Base-by-base conservation (phyloP, 2,113 vertebrate species). In the Brevimyrus niger region DNA sequence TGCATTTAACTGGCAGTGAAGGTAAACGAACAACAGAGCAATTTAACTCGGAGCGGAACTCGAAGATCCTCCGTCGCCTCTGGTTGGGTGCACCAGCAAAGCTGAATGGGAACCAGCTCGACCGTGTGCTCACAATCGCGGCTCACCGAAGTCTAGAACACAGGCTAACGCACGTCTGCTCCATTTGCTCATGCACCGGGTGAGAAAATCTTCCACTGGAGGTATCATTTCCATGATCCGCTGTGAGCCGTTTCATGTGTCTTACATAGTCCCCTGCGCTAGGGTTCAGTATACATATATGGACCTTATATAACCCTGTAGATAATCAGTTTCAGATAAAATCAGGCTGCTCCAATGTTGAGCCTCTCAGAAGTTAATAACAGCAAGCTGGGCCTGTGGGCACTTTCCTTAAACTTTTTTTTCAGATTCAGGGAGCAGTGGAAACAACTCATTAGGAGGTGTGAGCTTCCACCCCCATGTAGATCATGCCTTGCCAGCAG, bases 391-490 rank as follows among this genome's bases (percentile, higher is more conserved):
- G 55, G n/a, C 84, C 51, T 87, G 44, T 58, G 65, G 85, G 65
- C 65, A 80, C 11, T 23, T 6, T 27, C 42, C 87, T 88, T 6
- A 83, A 58, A 47, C 38, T 19, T 76, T 86, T 86, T 89, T 51
- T 89, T 55, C 88, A 87, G 85, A 90, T 69, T 61, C 73, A 47
- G 87, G 87, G 44, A 85, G 86, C 88, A 87, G 61, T 88, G 88
- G 87, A 87, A 90, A 89, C 69, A 47, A 88, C 84, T 90, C 69
- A 80, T 89, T 92, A 89, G 46, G 35, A 88, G 55, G 53, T 89
- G 69, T 80, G 65, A 90, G 84, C 65, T 88, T 35, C 51, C 23
- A 86, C 44, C 53, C 21, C 47, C 88, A 35, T 83, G 19, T 48
- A 83, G 82, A 83, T 4, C n/a, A 19, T 11, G 35, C 50, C 83